A percentile compares a stretch with the other conserved stretches of the same genome.
phyloP scores from a whole-genome alignment of 1,140 invertebrate genomes.

The Phymorhynchus buccinoides region DNA sequence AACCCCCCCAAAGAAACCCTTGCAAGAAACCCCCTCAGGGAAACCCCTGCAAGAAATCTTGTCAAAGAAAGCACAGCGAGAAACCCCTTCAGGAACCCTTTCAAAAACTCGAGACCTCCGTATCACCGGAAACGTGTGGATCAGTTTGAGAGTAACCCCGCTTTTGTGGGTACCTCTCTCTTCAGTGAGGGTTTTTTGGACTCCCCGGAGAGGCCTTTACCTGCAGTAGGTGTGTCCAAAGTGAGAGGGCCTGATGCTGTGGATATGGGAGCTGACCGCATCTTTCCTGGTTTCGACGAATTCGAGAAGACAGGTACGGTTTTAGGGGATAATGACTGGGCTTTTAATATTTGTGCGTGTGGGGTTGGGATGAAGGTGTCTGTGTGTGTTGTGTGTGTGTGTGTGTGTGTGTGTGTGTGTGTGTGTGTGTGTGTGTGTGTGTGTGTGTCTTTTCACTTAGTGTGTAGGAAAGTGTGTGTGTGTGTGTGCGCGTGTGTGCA shows the following conservation, averaged over 20 bases:
- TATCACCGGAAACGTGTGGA: neutral
- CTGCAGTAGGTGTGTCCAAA: neutral
- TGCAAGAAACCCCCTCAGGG: no score
- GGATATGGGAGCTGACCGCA: neutral
- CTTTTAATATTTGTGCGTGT: neutral
- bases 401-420: no score
- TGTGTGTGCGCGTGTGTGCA: no score
- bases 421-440: no score
- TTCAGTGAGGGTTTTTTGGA: constrained; percentile 26
- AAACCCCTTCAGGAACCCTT: no score
- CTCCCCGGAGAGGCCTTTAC: neutral
- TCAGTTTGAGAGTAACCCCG: constrained; percentile 24
- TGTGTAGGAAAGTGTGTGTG: no score
- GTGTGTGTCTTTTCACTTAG: no score
- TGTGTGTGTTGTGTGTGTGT: no score
- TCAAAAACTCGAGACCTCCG: constrained; percentile 7
- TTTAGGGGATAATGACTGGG: neutral
- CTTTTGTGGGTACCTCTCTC: constrained; percentile 23
- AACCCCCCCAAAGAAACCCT: no score
- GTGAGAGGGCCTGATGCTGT: neutral
- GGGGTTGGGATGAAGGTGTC: neutral
- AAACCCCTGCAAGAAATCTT: no score
- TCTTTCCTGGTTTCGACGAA: constrained; percentile 8
- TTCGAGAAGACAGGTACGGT: constrained; percentile 11
- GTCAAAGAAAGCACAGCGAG: no score